Evolutionary conservation across 2,113 vertebrate genomes (phyloP), one percentile per base, ranked within the genome.

Genomic region (Cyphomyrus discorhynchus): DNA sequence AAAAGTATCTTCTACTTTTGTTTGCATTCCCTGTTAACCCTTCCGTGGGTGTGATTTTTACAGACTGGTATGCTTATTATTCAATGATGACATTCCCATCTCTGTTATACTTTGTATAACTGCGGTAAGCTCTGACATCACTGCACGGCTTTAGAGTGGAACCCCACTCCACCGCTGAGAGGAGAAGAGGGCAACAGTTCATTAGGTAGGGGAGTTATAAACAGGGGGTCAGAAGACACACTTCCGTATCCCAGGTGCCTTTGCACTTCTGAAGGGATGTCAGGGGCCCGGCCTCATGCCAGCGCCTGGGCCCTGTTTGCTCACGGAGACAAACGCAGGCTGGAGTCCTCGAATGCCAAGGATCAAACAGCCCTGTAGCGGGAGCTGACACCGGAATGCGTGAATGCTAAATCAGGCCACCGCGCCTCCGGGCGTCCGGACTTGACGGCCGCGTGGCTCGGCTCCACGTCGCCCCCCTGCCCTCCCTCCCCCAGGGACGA

Each of bases 131-230:
- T 89, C 92, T 92, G 89, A 92, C 90, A 90, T 80, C 87, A 93
- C 92, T 93, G 91, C 91, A 77, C 90, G 88, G 91, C 92, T 89
- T 89, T 92, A 93, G 90, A 92, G 90, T 49, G 46, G 46, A 85
- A 17, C 91, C 50, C 21, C 45, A 74, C 91, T 91, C 95, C 96
- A 92, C 95, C 92, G 90, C 88, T 90, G 89, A 92, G 92, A 92
- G 93, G 94, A 93, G 93, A 95, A 94, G 95, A 93, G 93, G 94
- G 93, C 94, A 94, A 94, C 95, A 96, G 92, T 92, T 93, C 93
- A 90, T 90, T 91, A 90, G 89, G 92, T 90, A 94, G 91, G 89
- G 91, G 94, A 2, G 45, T n/a, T 31, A 49, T 49, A 47, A 85
- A 50, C 84, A 86, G 27, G 84, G 46, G 47, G 49, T 31, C 84